Percentiles rank a stretch among this genome's conserved stretches.
Evolutionary conservation across 2,113 vertebrate species (phyloP).

Genomic region (Ifrita kowaldi): DNA sequence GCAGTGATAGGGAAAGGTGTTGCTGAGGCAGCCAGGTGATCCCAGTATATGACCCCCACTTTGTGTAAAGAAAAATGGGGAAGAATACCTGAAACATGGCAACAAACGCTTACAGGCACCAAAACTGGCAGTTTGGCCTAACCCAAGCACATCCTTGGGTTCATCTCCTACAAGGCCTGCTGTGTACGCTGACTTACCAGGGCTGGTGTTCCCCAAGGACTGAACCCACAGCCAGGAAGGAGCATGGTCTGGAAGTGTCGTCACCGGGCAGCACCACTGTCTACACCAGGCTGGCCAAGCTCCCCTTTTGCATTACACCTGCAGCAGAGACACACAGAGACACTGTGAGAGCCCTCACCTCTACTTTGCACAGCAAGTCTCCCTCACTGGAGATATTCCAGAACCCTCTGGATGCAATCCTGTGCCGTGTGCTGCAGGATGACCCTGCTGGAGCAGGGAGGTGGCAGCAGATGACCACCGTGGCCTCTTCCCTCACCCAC

Average conservation of each 20-base stretch:
- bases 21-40: neutral
- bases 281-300: neutral
- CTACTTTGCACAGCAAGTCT: neutral
- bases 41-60: accelerated
- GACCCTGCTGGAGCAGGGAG: neutral
- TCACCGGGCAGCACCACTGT: neutral
- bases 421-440: accelerated
- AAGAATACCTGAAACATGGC: neutral
- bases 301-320: neutral
- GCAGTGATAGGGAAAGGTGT: neutral
- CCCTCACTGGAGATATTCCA: neutral
- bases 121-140: neutral
- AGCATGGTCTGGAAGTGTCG: accelerated
- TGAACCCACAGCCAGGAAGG: neutral
- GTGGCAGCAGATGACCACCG: neutral
- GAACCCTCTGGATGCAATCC: neutral
- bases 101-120: neutral
- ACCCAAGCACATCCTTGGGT: neutral
- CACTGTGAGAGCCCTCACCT: neutral
- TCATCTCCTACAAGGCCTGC: neutral
- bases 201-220: neutral
- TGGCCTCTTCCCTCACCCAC: neutral
- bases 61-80: neutral
- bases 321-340: slow-evolving; percentile 36
- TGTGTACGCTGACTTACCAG: neutral